Evolutionary conservation across 1,140 invertebrate species (phyloP).

Genomic region (Arctopsyche grandis): DNA sequence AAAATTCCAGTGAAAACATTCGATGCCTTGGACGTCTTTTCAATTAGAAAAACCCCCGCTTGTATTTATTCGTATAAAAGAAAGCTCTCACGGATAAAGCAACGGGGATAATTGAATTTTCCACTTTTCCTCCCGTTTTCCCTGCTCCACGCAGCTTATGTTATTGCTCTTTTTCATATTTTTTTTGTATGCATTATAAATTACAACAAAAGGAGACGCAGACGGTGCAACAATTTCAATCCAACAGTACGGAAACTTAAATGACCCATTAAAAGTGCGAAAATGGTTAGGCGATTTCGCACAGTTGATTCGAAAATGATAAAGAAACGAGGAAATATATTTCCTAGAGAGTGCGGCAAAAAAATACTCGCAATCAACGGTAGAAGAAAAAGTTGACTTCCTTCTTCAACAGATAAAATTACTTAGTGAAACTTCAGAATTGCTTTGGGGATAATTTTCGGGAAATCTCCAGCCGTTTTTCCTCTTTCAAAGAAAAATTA

Average conservation of each 20-base stretch:
- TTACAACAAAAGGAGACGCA: neutral
- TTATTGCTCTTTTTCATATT: conserved; percentile 34
- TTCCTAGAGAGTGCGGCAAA: no score
- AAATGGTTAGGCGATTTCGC: no score
- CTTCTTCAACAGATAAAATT: conserved; percentile 5
- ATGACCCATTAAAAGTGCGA: no score
- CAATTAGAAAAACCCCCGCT: conserved; percentile 51
- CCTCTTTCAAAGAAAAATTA: conserved; percentile 8
- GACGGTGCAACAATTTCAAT: neutral
- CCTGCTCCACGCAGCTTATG: conserved; percentile 1
- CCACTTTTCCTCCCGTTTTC: conserved; percentile 34
- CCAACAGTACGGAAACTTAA: no score
- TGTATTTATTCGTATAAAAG: conserved; percentile 50
- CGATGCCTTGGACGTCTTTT: conserved; percentile 52
- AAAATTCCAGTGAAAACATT: conserved; percentile 51
- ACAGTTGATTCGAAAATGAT: no score
- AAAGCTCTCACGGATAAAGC: conserved; percentile 50
- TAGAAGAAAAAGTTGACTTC: no score
- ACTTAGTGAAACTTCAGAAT: conserved; percentile 41
- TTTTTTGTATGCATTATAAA: conserved; percentile 17
- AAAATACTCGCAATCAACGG: no score
- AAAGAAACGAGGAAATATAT: no score
- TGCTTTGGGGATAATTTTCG: conserved; percentile 36
- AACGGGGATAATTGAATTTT: conserved; percentile 52
- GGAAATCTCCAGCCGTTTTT: conserved; percentile 5